A percentile compares a stretch with the other conserved stretches of the same genome.
Evolutionary conservation across 2,888 invertebrate genomes (phyloP).

Genomic region (Ceriagrion tenellum): DNA sequence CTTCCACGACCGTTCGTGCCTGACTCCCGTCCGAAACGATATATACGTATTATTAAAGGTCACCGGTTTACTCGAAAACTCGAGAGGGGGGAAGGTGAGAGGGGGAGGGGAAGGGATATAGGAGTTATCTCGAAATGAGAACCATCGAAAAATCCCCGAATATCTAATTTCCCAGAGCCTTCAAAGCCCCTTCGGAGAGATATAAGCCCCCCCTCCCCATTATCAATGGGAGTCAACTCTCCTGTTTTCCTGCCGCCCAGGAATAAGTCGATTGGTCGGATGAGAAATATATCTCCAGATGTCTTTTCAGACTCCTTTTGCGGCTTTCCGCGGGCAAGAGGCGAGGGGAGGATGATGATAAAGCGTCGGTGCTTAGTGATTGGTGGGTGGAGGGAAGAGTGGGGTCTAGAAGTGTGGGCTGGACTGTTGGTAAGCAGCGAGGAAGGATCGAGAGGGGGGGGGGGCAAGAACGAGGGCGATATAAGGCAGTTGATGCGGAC

Average conservation of each 20-base stretch:
- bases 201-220: neutral
- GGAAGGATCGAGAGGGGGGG: neutral
- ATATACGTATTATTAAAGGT: neutral
- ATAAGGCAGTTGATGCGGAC: slow-evolving; percentile 45
- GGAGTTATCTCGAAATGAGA: slow-evolving; percentile 22
- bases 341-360: neutral
- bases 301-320: neutral
- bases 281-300: slow-evolving; percentile 50
- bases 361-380: neutral
- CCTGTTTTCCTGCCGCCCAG: neutral
- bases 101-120: neutral
- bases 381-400: neutral
- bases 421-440: neutral
- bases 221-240: neutral
- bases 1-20: neutral
- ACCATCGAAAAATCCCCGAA: slow-evolving; percentile 44
- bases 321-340: neutral
- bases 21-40: neutral
- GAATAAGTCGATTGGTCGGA: slow-evolving; percentile 55
- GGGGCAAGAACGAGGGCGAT: neutral
- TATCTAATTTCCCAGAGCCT: slow-evolving; percentile 38
- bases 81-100: neutral
- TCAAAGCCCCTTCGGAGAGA: neutral
- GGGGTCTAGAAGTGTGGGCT: no score
- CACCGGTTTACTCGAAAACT: neutral